Percentiles rank a stretch among this genome's conserved stretches.
phyloP scores from a whole-genome alignment of 2,797 vertebrate species.

The Avahi laniger region DNA sequence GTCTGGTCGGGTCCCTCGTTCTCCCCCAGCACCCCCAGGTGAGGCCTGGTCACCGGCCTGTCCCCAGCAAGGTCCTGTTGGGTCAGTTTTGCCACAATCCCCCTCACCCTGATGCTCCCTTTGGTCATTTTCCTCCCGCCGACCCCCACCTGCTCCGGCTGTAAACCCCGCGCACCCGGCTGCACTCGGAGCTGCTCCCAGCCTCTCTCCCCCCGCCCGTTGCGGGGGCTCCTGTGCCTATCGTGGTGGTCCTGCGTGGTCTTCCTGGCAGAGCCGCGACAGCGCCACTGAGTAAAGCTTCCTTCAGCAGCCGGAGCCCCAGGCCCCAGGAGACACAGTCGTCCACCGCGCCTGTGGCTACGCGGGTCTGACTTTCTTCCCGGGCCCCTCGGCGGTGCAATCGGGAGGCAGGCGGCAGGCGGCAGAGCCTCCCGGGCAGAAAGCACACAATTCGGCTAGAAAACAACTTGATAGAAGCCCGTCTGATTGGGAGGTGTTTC shows the following conservation, averaged over 20 bases:
- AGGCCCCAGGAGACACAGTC: background rate
- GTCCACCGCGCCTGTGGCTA: accelerated
- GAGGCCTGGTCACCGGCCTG: background rate
- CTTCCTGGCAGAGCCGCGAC: background rate
- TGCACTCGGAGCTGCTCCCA: no score
- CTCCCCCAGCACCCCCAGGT: background rate
- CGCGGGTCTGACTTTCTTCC: accelerated
- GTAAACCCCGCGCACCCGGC: accelerated
- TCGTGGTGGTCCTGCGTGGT: accelerated
- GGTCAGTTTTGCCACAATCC: background rate
- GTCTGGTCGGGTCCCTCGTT: background rate
- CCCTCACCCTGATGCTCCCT: accelerated
- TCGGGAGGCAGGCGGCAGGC: background rate
- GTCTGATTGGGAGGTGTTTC: background rate
- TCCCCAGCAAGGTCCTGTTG: background rate
- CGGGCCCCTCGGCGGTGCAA: accelerated
- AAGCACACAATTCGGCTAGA: background rate
- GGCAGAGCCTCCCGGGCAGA: background rate
- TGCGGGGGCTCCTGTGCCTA: no score
- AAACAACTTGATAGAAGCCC: background rate
- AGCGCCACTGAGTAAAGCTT: background rate
- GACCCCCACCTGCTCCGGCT: no score
- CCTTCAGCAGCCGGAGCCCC: background rate
- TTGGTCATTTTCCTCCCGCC: background rate
- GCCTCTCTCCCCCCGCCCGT: background rate